Percentiles rank a stretch among this genome's conserved stretches.
Evolutionary conservation across 2,797 vertebrate genomes (phyloP).

Genomic region (Sphenodon punctatus): DNA sequence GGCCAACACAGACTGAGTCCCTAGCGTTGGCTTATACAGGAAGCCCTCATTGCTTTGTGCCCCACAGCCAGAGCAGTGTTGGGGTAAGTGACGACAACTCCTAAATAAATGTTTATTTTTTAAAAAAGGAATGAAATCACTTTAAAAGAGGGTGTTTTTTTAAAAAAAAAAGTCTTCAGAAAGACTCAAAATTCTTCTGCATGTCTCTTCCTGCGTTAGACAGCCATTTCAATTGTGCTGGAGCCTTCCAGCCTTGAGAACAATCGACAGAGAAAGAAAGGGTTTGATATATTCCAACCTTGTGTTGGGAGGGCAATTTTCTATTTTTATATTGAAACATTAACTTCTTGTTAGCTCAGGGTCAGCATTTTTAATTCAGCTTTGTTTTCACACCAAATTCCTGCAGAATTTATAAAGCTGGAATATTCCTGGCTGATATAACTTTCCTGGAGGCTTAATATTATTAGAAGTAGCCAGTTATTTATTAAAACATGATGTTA

Average conservation of each 20-base stretch:
- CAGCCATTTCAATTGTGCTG: constrained; percentile 33
- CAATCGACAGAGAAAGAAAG: constrained; percentile 38
- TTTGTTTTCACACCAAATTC: constrained; percentile 73
- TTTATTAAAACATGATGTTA: constrained; percentile 80
- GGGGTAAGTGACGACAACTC: constrained; percentile 22
- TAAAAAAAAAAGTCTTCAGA: constrained; percentile 29
- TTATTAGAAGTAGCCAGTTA: constrained; percentile 78
- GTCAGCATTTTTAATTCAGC: constrained; percentile 70
- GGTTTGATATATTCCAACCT: constrained; percentile 56
- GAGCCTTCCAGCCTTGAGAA: not conserved
- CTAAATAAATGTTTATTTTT: constrained; percentile 53
- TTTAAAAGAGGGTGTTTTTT: constrained; percentile 25
- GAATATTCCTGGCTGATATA: constrained; percentile 71
- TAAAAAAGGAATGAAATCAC: constrained; percentile 32
- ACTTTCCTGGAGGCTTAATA: constrained; percentile 70
- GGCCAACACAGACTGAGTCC: not conserved
- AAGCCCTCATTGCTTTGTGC: not conserved
- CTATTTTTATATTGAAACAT: constrained; percentile 78
- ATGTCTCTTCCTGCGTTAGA: constrained; percentile 59
- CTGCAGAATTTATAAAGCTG: constrained; percentile 66
- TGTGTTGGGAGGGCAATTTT: constrained; percentile 68
- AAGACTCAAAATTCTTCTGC: constrained; percentile 49
- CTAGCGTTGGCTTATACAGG: not conserved
- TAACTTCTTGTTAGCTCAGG: constrained; percentile 80
- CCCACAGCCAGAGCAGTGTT: not conserved